Base-by-base conservation (phyloP, 2,797 vertebrate species). In the Lacerta viridis region DNA sequence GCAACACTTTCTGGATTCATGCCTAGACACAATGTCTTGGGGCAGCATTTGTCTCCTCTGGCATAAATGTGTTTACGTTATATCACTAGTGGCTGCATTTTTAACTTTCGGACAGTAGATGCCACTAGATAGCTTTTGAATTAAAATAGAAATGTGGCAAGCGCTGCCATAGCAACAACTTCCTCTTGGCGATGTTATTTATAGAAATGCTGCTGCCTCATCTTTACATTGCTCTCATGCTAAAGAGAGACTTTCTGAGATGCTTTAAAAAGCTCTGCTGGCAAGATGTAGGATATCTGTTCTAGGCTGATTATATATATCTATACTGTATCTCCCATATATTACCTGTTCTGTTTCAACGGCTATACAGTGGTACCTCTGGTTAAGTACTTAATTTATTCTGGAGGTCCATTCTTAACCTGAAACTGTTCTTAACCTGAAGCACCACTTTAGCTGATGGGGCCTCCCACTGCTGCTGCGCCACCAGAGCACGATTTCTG, bases 81-180 rank as follows among this genome's bases (percentile, higher is more conserved):
- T 18, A 39, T 84, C 87, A 85, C 83, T 90, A 69, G 87, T 89
- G 94, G 80, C 71, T 97, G 97, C 92, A 97, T 89, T 97, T 94
- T 82, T 92, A 92, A 83, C 27, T 66, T 93, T 91, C 87, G 88
- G 92, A 92, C 97, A 95, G 96, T 93, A 97, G 97, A 93, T 97
- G 97, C 95, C 97, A 96, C 96, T 92, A 97, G 95, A 96, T 96
- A 76, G 93, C 96, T 89, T 85, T 29, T 1, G 83, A 94, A 88
- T 90, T 85, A 94, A 95, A 95, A 95, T 93, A 94, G 94, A 90
- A 93, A 80, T 87, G 84, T 61, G 91, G 87, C 76, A 86, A 89
- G 68, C 50, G 94, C 91, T 96, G 90, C 91, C 93, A 94, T 96
- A 93, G 95, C 95, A 96, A 95, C 95, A 93, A 90, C 94, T 96